Conservation (phyloP, 1,140 invertebrate species). For the Leptinotarsa lineolata region DNA sequence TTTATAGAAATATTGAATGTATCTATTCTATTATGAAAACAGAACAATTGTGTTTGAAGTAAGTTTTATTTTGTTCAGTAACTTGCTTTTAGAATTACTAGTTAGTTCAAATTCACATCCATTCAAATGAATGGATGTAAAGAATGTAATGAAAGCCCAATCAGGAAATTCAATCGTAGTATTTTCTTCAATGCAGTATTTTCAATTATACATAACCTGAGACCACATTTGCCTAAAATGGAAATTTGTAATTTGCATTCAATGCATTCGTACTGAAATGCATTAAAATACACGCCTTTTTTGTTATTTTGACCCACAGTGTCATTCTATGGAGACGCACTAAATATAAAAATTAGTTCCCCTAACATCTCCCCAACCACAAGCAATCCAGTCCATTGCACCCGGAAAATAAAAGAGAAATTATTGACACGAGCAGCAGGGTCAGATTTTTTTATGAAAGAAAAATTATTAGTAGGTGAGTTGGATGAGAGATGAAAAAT, state of each 20-base stretch:
- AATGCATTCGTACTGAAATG: background rate
- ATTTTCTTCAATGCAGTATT: background rate
- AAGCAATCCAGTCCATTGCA: background rate
- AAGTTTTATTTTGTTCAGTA: too few relatives aligned
- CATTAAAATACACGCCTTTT: background rate
- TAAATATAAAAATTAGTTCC: background rate
- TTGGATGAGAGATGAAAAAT: too few relatives aligned
- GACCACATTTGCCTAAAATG: background rate
- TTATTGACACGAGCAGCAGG: background rate
- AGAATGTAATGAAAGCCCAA: background rate
- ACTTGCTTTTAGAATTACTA: too few relatives aligned
- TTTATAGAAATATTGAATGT: too few relatives aligned
- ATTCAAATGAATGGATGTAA: background rate
- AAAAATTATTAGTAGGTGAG: too few relatives aligned
- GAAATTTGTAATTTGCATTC: background rate
- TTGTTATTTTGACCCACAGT: constrained; percentile 3
- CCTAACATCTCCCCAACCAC: background rate
- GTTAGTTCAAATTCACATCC: background rate
- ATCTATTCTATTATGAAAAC: too few relatives aligned
- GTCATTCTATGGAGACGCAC: background rate
- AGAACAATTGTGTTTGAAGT: too few relatives aligned
- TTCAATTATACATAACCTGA: background rate
- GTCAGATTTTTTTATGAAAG: too few relatives aligned
- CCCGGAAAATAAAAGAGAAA: background rate
- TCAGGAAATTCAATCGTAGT: too few relatives aligned